phyloP scores from a whole-genome alignment of 2,888 invertebrate species.

The Catocala nupta region DNA sequence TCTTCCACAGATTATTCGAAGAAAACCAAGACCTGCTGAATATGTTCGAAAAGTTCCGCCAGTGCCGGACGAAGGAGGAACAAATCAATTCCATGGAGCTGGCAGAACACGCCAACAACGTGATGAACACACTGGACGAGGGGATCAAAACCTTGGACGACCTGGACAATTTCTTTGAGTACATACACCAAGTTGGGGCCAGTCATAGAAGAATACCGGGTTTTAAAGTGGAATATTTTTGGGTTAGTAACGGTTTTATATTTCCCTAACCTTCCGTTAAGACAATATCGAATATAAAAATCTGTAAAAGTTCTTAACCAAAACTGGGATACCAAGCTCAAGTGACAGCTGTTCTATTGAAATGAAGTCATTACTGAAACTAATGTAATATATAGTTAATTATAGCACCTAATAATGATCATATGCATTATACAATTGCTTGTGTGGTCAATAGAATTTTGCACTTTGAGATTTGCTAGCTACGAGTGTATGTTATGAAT shows the following conservation, averaged over 20 bases:
- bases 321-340: no score
- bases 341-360: no score
- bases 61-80: slow-evolving; percentile 92
- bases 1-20: slow-evolving; percentile 92
- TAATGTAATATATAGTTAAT: no score
- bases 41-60: slow-evolving; percentile 94
- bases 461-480: no score
- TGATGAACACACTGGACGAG: slow-evolving; percentile 96
- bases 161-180: slow-evolving; percentile 94
- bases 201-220: slow-evolving; percentile 94
- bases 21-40: slow-evolving; percentile 92
- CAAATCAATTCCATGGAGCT: slow-evolving; percentile 94
- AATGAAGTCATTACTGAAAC: no score
- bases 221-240: slow-evolving; percentile 95
- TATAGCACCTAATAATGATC: no score
- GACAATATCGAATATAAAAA: no score
- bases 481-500: no score
- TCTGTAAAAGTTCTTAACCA: no score
- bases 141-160: slow-evolving; percentile 95
- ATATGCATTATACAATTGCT: no score
- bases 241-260: slow-evolving; percentile 88
- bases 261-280: no score
- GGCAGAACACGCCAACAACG: slow-evolving; percentile 95
- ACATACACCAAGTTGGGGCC: slow-evolving; percentile 93
- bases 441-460: no score